Evolutionary conservation across 2,797 vertebrate genomes (phyloP), one percentile per base, ranked within the genome.

Genomic region (Ceryle rudis): DNA sequence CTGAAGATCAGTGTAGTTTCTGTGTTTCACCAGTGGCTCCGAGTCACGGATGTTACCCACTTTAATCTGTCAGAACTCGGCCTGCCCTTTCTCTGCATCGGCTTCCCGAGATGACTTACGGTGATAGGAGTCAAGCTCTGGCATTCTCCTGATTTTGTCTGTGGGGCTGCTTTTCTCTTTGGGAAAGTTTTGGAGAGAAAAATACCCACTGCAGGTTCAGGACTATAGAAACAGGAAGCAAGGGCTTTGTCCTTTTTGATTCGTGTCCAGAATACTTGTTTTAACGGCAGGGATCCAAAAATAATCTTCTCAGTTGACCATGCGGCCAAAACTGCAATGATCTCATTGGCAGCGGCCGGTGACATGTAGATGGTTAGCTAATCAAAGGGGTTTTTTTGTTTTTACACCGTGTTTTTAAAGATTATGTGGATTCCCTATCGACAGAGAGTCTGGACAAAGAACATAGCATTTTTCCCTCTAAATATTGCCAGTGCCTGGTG

Each of bases 151-250:
- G 19, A 1, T 80, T 72, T 78, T 64, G 23, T 57, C 83, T 81
- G 9, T 44, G 37, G 3, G 10, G 13, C 58, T 75, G 51, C 86
- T 94, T 88, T 92, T 79, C 58, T 81, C 75, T 82, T 93, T 57
- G 31, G 61, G 67, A 60, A 70, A 39, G 57, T 58, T 95, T 61
- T 51, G 25, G 61, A 86, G 60, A 83, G 89, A 86, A 91, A 95
- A 96, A 71, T 46, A 69, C 52, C 46, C 67, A 10, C 41, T 55
- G 31, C 61, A 81, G 62, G 70, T 87, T 85, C 35, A 66, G 57
- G 37, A 28, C 51, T 85, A 10, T 2, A 92, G 93, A 83, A 96
- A 93, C 90, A 93, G 97, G 97, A 97, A 97, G 51, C 64, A 37
- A 86, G 39, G 20, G 69, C 87, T 93, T 95, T 97, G 92, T 92